These are phyloP conservation scores for Callimorpha dominula DNA, from an alignment of 2,888 invertebrate species.

Conservation along the genomic window DNA sequence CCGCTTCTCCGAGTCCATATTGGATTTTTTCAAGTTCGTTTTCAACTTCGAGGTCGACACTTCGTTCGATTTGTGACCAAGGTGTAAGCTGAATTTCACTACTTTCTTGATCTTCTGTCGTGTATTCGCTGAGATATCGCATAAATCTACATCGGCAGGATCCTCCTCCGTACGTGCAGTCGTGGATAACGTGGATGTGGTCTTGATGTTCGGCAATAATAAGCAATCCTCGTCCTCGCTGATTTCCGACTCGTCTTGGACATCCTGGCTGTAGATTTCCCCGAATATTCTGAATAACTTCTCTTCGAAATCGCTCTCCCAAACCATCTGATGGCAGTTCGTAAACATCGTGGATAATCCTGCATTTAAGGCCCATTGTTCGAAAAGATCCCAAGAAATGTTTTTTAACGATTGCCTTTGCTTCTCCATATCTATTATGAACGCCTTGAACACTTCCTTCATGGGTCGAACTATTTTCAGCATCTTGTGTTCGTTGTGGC, in stretches of 20 bases:
- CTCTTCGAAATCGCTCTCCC: constrained; percentile 19
- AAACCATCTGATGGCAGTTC: constrained; percentile 20
- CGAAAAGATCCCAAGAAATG: constrained; percentile 22
- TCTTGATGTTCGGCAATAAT: constrained; percentile 21
- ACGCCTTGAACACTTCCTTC: background rate
- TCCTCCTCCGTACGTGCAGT: constrained; percentile 22
- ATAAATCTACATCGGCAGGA: constrained; percentile 21
- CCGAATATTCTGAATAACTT: constrained; percentile 20
- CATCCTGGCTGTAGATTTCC: constrained; percentile 2
- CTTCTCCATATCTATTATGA: constrained; percentile 15
- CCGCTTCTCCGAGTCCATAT: constrained; percentile 16
- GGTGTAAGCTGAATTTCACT: no score
- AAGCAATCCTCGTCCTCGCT: constrained; percentile 17
- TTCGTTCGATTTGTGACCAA: no score
- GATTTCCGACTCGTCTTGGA: background rate
- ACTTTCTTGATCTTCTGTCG: no score
- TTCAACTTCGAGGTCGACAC: constrained; percentile 9
- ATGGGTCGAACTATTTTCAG: no score
- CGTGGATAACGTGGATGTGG: constrained; percentile 24
- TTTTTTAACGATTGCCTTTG: constrained; percentile 11
- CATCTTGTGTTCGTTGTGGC: no score
- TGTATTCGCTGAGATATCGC: constrained; percentile 17
- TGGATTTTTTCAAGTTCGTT: constrained; percentile 16
- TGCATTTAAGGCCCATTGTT: constrained; percentile 21
- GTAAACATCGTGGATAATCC: constrained; percentile 27